Base-by-base conservation (phyloP, 2,113 vertebrate species). In the Rafetus swinhoei region DNA sequence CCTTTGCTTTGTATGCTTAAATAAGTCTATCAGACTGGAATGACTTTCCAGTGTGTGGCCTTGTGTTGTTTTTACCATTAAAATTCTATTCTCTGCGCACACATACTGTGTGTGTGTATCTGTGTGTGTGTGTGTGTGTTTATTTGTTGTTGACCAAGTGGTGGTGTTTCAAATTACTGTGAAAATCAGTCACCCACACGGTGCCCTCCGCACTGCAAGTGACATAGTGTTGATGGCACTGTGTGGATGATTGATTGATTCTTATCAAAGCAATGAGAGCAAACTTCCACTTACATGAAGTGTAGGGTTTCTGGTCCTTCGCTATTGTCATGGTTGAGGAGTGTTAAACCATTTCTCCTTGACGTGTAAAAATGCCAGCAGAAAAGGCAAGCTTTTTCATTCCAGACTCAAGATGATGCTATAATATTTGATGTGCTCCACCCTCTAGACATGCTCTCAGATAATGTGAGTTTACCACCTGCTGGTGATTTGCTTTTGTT, bases 71-170 rank as follows among this genome's bases (percentile, higher is more conserved):
- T 45, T 77, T 77, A 9, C 22, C 35, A 14, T 35, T 77, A 8
- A 77, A 79, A 27, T n/a, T 55, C 59, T 69, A 53, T 84, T 39
- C 55, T 50, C 11, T 79, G 35, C 8, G 54, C 39, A 21, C 14
- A 72, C 52, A 69, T 16, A 39, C 2, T 35, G 14, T 57, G 27
- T 0, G 0, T 59, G 29, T 72, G 25, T 45, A 9, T 15, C 59
- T 0, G 0, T 27, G 14, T 2, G 27, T 27, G 18, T 57, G 27
- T 0, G 0, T 59, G 29, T 72, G 25, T 25, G 22, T 15, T 69
- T 0, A 0, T 32, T 11, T 86, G 5, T 32, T 83, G 65, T 72
- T 72, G n/a, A 35, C 83, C 14, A 27, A 19, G 29, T 6, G 10
- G 29, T 1, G 15, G 25, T 72, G 55, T 56, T 89, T 86, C 56